Evolutionary conservation across 2,888 invertebrate species (phyloP).

Genomic region (Flabesymbios commensalis): DNA sequence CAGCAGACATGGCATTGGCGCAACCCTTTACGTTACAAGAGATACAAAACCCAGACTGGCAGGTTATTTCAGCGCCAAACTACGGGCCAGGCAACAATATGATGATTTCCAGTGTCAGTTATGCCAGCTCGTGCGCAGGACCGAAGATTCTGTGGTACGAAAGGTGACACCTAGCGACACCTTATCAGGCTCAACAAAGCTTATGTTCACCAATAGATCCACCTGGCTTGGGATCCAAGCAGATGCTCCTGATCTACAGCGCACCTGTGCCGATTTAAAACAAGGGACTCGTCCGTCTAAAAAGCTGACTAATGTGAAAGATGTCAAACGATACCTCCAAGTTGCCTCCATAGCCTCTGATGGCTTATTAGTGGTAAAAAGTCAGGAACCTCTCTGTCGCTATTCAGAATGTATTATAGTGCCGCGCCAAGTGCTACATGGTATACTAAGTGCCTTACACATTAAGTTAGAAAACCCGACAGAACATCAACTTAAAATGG

Average conservation of each 20-base stretch:
- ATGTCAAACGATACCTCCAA: too few species aligned
- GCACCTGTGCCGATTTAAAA: too few species aligned
- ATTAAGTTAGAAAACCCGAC: slow-evolving; percentile 23
- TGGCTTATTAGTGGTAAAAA: slow-evolving; percentile 29
- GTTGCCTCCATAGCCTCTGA: slow-evolving; percentile 36
- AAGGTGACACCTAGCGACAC: too few species aligned
- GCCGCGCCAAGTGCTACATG: slow-evolving; percentile 2
- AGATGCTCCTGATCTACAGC: too few species aligned
- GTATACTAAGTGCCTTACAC: slow-evolving; percentile 11
- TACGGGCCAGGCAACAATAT: neutral
- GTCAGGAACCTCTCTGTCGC: slow-evolving; percentile 7
- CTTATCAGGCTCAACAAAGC: too few species aligned
- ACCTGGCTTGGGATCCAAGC: too few species aligned
- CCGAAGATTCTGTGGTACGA: too few species aligned
- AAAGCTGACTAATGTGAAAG: too few species aligned
- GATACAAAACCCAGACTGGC: neutral
- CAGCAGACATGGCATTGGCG: neutral
- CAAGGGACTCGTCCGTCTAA: too few species aligned
- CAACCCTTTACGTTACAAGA: neutral
- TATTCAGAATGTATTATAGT: slow-evolving; percentile 15
- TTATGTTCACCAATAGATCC: too few species aligned
- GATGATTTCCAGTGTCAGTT: too few species aligned
- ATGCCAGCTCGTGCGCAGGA: too few species aligned
- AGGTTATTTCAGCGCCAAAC: neutral
- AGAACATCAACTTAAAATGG: neutral